phyloP scores from a whole-genome alignment of 2,797 vertebrate species.

The Microhierax caerulescens region DNA sequence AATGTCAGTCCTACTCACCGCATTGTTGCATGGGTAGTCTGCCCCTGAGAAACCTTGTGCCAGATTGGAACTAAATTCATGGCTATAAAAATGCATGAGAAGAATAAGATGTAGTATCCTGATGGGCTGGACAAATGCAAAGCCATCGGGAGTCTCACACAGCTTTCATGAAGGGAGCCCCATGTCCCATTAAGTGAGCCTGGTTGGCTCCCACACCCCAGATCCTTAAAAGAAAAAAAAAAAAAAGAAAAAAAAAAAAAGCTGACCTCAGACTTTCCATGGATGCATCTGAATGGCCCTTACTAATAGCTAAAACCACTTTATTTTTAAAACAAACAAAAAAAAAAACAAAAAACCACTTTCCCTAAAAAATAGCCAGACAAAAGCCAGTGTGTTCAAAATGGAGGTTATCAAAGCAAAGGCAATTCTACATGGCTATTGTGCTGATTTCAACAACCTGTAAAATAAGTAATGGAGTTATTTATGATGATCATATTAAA shows the following conservation, averaged over 20 bases:
- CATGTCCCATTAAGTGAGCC: not conserved
- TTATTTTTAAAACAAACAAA: not conserved
- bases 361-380: not conserved
- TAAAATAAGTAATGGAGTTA: not conserved
- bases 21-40: not conserved
- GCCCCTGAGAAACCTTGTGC: not conserved
- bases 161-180: not conserved
- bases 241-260: no score
- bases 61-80: not conserved
- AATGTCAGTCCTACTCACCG: accelerated
- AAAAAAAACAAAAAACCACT: accelerated
- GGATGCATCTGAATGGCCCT: not conserved
- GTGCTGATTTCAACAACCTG: not conserved
- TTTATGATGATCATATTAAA: not conserved
- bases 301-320: not conserved
- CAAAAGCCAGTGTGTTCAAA: not conserved
- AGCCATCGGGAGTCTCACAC: not conserved
- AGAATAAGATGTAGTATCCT: not conserved
- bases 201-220: not conserved
- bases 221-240: not conserved
- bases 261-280: not conserved
- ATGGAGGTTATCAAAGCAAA: not conserved
- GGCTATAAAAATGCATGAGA: not conserved
- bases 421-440: not conserved
- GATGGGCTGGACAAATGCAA: not conserved